phyloP scores from a whole-genome alignment of 2,113 vertebrate species.

The Pionites leucogaster region DNA sequence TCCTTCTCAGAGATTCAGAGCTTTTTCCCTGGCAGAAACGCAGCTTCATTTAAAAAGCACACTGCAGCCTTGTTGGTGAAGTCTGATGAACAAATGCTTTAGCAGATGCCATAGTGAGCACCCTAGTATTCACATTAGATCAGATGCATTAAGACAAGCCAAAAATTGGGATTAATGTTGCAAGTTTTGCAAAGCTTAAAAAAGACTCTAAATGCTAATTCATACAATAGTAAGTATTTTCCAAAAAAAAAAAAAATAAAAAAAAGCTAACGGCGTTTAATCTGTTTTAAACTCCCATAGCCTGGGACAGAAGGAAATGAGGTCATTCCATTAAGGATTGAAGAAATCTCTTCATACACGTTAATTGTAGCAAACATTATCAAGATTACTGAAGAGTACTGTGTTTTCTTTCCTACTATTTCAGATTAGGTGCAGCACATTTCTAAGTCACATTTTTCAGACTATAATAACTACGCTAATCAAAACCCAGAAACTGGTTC shows the following conservation, averaged over 20 bases:
- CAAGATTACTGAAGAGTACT: background rate
- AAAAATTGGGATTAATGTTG: background rate
- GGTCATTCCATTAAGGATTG: background rate
- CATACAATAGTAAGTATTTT: background rate
- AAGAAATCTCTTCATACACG: background rate
- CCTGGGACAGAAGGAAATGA: background rate
- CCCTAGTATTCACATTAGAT: background rate
- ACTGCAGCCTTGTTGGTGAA: background rate
- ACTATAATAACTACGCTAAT: background rate
- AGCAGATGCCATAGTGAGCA: background rate
- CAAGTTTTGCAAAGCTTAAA: background rate
- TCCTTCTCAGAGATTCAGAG: background rate
- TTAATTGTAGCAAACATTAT: background rate
- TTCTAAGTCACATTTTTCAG: background rate
- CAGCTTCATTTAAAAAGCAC: background rate
- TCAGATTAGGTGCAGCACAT: background rate
- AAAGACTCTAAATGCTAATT: background rate
- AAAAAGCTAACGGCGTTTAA: background rate
- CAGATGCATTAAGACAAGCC: background rate
- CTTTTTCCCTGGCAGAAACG: background rate
- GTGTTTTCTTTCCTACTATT: background rate
- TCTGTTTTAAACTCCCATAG: background rate
- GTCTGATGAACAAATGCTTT: background rate
- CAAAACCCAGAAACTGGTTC: rapidly evolving
- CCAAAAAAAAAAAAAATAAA: background rate